Conservation (phyloP, 1,140 invertebrate genomes). For the Magallana ariakensis region DNA sequence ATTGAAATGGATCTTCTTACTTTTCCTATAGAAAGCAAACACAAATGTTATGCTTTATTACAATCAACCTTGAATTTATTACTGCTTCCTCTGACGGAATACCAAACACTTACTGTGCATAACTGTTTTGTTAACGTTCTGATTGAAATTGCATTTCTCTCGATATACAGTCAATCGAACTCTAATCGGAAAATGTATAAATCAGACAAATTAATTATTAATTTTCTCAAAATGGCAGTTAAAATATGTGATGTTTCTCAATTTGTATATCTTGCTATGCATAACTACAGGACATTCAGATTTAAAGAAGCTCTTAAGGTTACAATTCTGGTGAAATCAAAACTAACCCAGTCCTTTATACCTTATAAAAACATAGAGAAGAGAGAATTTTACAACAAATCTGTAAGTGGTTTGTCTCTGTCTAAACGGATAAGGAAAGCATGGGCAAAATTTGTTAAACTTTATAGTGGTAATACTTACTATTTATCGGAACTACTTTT, state of each 20-base stretch:
- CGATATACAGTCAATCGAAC: not conserved
- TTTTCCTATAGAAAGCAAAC: no score
- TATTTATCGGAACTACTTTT: not conserved
- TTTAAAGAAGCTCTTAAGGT: not conserved
- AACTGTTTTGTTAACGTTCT: not conserved
- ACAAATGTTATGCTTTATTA: no score
- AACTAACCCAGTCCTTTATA: not conserved
- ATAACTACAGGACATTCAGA: not conserved
- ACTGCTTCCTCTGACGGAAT: not conserved
- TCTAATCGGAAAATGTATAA: not conserved
- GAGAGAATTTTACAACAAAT: not conserved
- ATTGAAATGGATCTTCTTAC: no score
- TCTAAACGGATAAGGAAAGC: not conserved
- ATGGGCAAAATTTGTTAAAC: not conserved
- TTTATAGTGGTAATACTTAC: no score
- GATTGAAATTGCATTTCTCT: not conserved
- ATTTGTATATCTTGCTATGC: not conserved
- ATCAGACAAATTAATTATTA: not conserved
- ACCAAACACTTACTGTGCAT: not conserved
- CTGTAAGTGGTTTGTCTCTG: not conserved
- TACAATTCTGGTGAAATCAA: not conserved
- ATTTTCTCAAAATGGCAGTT: not conserved
- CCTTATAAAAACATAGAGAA: not conserved
- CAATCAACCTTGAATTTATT: not conserved
- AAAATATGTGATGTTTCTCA: not conserved